Conservation (phyloP, 2,113 vertebrate genomes). For the Chaetodon auriga region DNA sequence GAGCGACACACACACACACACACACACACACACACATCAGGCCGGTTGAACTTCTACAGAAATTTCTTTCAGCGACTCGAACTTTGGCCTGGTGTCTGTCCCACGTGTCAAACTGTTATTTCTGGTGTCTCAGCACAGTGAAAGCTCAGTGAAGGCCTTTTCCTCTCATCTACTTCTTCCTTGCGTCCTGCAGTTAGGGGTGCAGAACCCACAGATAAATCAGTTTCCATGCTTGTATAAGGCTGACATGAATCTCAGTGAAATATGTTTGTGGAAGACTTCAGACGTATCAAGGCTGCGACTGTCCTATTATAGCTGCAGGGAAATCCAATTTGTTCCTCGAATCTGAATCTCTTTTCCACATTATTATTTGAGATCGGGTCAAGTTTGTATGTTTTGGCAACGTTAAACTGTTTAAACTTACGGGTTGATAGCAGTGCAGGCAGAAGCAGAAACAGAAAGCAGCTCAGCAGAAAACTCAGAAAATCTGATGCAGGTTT, state of each 20-base stretch:
- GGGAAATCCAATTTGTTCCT: too few relatives aligned
- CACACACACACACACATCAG: too few relatives aligned
- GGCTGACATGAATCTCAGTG: neutral
- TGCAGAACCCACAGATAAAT: constrained; percentile 1
- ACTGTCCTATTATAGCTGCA: neutral
- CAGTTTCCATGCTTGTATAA: neutral
- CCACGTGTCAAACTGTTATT: constrained; percentile 35
- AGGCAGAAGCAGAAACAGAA: neutral
- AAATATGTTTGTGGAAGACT: neutral
- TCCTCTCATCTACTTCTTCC: neutral
- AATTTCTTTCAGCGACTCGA: constrained; percentile 45
- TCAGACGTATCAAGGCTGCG: neutral
- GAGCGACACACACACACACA: too few relatives aligned
- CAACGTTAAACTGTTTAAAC: too few relatives aligned
- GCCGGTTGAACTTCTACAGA: constrained; percentile 66
- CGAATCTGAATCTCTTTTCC: neutral
- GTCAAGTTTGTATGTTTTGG: neutral
- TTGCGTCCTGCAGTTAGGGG: neutral
- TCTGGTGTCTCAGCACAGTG: constrained; percentile 13
- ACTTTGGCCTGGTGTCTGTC: constrained; percentile 9
- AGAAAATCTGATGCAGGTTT: too few relatives aligned
- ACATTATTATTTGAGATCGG: neutral
- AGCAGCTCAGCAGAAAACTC: neutral
- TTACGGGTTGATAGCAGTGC: too few relatives aligned
- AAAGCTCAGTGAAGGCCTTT: neutral